phyloP scores from a whole-genome alignment of 2,113 vertebrate genomes.

The Okapia johnstoni region DNA sequence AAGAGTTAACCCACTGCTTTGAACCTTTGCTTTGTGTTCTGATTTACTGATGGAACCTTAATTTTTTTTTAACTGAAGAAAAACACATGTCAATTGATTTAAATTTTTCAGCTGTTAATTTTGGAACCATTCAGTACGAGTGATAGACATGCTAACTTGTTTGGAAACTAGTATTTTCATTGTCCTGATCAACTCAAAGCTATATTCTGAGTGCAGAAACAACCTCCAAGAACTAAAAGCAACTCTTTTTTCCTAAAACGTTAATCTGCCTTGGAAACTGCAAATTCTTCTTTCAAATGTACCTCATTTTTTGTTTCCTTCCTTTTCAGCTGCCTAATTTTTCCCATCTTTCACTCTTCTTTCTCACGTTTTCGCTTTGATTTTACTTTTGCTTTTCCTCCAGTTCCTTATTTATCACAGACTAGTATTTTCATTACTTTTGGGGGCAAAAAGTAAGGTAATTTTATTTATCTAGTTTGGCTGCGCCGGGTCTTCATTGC shows the following conservation, averaged over 20 bases:
- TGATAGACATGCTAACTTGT: conserved; percentile 19
- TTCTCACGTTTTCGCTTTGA: conserved; percentile 77
- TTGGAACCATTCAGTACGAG: conserved; percentile 27
- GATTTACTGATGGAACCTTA: neutral
- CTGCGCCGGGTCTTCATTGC: neutral
- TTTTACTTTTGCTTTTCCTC: conserved; percentile 73
- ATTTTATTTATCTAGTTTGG: neutral
- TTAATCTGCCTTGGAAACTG: neutral
- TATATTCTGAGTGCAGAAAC: neutral
- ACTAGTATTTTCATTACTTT: neutral
- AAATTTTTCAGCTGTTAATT: conserved; percentile 49
- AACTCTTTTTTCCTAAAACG: conserved; percentile 29
- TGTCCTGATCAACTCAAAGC: neutral
- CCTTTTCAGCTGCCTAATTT: conserved; percentile 77
- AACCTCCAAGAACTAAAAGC: neutral
- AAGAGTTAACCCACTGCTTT: neutral
- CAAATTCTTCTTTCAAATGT: conserved; percentile 20
- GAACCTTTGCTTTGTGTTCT: neutral
- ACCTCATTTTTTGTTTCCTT: conserved; percentile 79
- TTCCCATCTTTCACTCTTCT: conserved; percentile 68
- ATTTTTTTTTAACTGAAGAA: conserved; percentile 39
- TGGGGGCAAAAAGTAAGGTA: neutral
- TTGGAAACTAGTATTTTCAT: conserved; percentile 1
- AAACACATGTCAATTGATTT: conserved; percentile 9
- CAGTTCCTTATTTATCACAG: neutral